phyloP scores from a whole-genome alignment of 2,888 invertebrate genomes.

The Drosophila siamana region DNA sequence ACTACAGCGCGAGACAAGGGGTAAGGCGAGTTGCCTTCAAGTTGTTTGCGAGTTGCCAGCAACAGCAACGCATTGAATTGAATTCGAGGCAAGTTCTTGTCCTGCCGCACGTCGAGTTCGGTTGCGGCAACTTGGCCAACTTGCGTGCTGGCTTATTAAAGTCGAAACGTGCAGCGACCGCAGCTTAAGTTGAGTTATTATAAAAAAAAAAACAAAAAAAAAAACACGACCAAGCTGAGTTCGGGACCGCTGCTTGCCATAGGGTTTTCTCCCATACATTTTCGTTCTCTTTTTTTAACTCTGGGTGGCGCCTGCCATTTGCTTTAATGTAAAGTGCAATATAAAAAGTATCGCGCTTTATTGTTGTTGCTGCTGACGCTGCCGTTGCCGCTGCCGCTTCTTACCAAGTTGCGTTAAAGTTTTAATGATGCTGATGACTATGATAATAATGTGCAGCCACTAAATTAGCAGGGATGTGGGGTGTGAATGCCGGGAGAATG shows the following conservation, averaged over 20 bases:
- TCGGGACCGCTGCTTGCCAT: slow-evolving; percentile 1
- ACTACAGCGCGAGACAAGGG: not conserved
- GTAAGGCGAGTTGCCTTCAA: slow-evolving; percentile 10
- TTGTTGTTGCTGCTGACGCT: slow-evolving; percentile 29
- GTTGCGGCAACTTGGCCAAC: slow-evolving; percentile 61
- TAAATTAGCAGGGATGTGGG: slow-evolving; percentile 71
- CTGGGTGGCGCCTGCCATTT: slow-evolving; percentile 58
- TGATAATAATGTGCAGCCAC: slow-evolving; percentile 81
- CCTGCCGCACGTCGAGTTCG: slow-evolving; percentile 36
- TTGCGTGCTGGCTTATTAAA: slow-evolving; percentile 81
- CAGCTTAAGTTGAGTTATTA: slow-evolving; percentile 79
- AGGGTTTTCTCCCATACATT: slow-evolving; percentile 7
- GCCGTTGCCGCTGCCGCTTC: slow-evolving; percentile 50
- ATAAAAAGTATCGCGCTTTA: slow-evolving; percentile 76
- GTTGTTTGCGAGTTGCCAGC: slow-evolving; percentile 22
- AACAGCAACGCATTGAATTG: slow-evolving; percentile 63
- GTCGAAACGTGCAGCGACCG: slow-evolving; percentile 72
- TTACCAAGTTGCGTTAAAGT: slow-evolving; percentile 76
- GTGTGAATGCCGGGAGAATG: slow-evolving; percentile 26
- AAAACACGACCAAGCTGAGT: slow-evolving; percentile 16
- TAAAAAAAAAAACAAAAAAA: slow-evolving; percentile 24
- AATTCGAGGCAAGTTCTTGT: slow-evolving; percentile 60
- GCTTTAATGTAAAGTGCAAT: slow-evolving; percentile 80
- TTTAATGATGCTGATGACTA: slow-evolving; percentile 82
- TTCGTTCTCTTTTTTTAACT: not conserved